Percentiles rank a stretch among this genome's conserved stretches.
Conservation (phyloP, 2,888 invertebrate genomes). For the Philaethria dido region DNA sequence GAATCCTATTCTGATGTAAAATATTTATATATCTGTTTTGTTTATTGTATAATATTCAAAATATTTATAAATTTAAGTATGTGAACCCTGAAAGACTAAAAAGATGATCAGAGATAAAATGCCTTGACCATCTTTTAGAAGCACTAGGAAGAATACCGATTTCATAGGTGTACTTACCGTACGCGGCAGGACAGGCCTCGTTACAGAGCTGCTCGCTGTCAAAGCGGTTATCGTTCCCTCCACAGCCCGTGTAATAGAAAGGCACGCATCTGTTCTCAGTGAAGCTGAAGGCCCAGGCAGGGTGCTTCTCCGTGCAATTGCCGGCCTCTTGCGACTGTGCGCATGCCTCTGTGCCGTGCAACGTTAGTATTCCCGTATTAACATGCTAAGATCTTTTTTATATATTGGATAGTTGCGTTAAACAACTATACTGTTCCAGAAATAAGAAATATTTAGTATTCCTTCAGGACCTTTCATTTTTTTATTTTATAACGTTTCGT, state of each 20-base stretch:
- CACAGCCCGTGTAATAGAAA: slow-evolving; percentile 96
- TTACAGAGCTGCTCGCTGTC: slow-evolving; percentile 88
- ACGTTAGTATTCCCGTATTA: slow-evolving; percentile 57
- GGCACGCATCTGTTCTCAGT: slow-evolving; percentile 94
- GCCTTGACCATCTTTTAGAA: neutral
- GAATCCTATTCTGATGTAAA: too few relatives aligned
- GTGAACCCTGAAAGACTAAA: neutral
- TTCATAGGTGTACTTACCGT: slow-evolving; percentile 83
- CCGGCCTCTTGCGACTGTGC: slow-evolving; percentile 89
- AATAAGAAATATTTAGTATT: neutral
- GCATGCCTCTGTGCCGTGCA: slow-evolving; percentile 87
- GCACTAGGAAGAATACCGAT: neutral
- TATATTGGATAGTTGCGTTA: neutral
- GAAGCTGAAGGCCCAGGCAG: slow-evolving; percentile 94
- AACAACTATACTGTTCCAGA: neutral
- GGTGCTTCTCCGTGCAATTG: slow-evolving; percentile 89
- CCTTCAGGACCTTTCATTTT: neutral
- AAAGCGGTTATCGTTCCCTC: slow-evolving; percentile 95
- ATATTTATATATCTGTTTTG: too few relatives aligned
- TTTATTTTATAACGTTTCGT: neutral
- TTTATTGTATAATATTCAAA: neutral
- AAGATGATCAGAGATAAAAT: neutral
- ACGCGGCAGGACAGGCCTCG: slow-evolving; percentile 89
- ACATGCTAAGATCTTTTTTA: slow-evolving; percentile 14
- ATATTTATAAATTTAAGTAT: neutral